Evolutionary conservation across 2,888 invertebrate genomes (phyloP).

Genomic region (Noctua fimbriata): DNA sequence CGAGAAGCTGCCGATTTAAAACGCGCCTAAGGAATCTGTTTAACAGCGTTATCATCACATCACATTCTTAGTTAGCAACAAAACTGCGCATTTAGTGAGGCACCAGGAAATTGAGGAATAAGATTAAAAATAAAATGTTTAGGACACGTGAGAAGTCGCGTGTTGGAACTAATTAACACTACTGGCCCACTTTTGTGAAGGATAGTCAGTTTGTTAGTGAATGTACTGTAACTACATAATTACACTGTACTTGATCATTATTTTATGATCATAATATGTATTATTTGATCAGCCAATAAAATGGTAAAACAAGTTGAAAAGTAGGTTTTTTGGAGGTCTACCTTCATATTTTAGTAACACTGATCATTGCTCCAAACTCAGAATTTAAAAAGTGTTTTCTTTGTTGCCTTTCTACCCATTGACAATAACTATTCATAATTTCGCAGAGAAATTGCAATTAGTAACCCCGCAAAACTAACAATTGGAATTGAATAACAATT

Average conservation of each 20-base stretch:
- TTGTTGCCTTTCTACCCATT: background rate
- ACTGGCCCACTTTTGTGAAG: conserved; percentile 47
- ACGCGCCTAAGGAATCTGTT: conserved; percentile 6
- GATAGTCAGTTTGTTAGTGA: conserved; percentile 34
- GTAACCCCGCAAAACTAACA: background rate
- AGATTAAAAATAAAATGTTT: conserved; percentile 56
- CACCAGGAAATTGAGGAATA: conserved; percentile 52
- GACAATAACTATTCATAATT: background rate
- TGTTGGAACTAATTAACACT: conserved; percentile 41
- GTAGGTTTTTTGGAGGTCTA: conserved; percentile 5
- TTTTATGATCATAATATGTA: conserved; percentile 1
- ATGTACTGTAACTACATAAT: background rate
- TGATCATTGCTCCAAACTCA: background rate
- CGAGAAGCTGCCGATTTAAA: background rate
- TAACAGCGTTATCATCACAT: conserved; percentile 50
- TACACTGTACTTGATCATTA: conserved; percentile 1
- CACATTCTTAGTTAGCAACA: conserved; percentile 47
- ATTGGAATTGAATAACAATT: background rate
- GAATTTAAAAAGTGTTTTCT: background rate
- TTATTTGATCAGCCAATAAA: background rate
- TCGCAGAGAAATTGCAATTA: background rate
- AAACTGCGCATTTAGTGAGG: conserved; percentile 59
- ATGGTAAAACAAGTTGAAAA: background rate
- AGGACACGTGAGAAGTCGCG: conserved; percentile 42
- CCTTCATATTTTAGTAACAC: conserved; percentile 20